These are phyloP conservation scores for Mesembrinibis cayennensis DNA, from an alignment of 2,113 vertebrate genomes.

Conservation along the genomic window DNA sequence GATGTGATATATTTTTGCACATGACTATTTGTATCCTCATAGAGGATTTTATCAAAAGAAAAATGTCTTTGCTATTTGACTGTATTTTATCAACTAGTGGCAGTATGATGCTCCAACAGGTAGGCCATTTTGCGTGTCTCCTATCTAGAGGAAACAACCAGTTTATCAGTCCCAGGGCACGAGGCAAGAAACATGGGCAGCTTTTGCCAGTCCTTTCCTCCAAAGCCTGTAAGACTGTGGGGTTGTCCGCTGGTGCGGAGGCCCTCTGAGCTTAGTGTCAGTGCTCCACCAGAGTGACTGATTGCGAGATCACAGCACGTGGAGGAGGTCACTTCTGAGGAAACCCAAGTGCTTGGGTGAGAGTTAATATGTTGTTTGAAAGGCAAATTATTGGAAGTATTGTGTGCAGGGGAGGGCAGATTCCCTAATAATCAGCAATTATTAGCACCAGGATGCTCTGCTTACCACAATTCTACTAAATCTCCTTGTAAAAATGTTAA, in stretches of 20 bases:
- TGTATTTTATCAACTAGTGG: background rate
- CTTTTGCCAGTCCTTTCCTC: background rate
- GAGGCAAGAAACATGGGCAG: background rate
- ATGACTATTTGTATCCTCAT: background rate
- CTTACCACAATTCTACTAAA: background rate
- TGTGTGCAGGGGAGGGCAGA: background rate
- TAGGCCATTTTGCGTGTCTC: background rate
- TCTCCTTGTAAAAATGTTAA: background rate
- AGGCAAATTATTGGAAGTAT: constrained; percentile 23
- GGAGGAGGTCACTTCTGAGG: constrained; percentile 19
- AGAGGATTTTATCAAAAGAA: background rate
- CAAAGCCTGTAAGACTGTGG: background rate
- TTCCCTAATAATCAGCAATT: background rate
- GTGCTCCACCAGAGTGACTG: background rate
- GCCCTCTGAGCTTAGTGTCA: background rate
- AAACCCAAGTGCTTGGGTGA: background rate
- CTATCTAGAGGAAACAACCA: background rate
- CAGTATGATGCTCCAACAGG: background rate
- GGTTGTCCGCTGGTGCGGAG: background rate
- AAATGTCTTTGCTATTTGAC: background rate
- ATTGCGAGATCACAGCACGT: background rate
- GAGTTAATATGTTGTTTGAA: constrained; percentile 12
- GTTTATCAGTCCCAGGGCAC: background rate
- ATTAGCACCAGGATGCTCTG: background rate
- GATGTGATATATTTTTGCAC: background rate